These are phyloP conservation scores for Xenopus borealis DNA, from an alignment of 2,113 vertebrate species.

Conservation along the genomic window DNA sequence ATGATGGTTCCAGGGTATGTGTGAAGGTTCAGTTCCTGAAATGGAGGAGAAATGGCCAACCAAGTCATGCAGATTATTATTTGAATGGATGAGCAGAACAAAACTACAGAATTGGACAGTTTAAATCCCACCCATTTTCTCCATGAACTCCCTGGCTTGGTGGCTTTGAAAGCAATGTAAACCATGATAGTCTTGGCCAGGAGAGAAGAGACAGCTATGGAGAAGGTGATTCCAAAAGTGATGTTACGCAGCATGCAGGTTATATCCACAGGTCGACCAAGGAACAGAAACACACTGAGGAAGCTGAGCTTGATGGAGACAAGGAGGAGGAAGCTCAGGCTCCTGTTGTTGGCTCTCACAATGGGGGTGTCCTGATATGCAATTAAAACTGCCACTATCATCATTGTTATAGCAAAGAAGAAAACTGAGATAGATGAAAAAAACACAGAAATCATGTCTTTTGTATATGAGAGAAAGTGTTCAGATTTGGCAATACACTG, in stretches of 20 bases:
- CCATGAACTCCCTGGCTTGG: conserved; percentile 47
- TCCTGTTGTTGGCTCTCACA: neutral
- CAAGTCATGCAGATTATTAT: conserved; percentile 28
- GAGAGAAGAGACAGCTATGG: conserved; percentile 55
- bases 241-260: neutral
- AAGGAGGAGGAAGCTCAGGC: neutral
- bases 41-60: conserved; percentile 28
- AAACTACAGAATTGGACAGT: conserved; percentile 6
- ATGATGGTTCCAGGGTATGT: conserved; percentile 14
- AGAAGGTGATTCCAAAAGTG: conserved; percentile 5
- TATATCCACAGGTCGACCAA: neutral
- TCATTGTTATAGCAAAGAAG: conserved; percentile 42
- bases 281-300: conserved; percentile 1
- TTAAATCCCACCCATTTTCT: conserved; percentile 34
- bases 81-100: conserved; percentile 18
- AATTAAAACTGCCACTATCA: conserved; percentile 48
- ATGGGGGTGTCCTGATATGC: conserved; percentile 47
- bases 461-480: conserved; percentile 52
- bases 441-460: conserved; percentile 41
- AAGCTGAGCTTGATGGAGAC: neutral
- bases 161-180: conserved; percentile 44
- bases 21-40: conserved; percentile 20
- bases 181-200: conserved; percentile 69
- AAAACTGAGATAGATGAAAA: conserved; percentile 44
- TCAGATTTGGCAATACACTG: conserved; percentile 48